Evolutionary conservation across 2,797 vertebrate genomes (phyloP).

Genomic region (Hoplostethus atlanticus): DNA sequence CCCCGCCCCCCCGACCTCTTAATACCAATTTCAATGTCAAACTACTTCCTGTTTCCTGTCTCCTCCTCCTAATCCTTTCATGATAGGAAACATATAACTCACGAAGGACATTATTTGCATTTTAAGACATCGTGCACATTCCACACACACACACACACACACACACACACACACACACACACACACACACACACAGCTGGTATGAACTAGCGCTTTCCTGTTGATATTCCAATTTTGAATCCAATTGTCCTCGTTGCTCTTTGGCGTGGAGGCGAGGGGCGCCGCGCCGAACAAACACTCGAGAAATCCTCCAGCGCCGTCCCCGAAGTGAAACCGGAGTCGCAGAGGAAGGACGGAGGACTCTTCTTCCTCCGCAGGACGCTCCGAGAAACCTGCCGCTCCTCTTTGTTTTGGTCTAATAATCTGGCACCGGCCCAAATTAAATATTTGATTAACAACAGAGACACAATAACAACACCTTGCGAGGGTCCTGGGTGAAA

Average conservation of each 20-base stretch:
- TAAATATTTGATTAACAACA: constrained; percentile 62
- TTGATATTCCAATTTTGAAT: constrained; percentile 40
- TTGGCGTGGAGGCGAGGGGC: constrained; percentile 20
- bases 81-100: too few species aligned
- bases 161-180: too few species aligned
- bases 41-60: too few species aligned
- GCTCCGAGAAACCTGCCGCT: constrained; percentile 1
- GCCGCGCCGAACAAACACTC: constrained; percentile 51
- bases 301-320: constrained; percentile 49
- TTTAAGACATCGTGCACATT: too few species aligned
- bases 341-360: constrained; percentile 51
- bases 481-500: constrained; percentile 43
- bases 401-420: constrained; percentile 40
- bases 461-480: constrained; percentile 63
- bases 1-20: too few species aligned
- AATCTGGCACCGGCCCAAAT: constrained; percentile 45
- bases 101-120: too few species aligned
- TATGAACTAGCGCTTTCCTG: constrained; percentile 37
- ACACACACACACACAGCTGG: constrained; percentile 8
- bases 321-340: constrained; percentile 44
- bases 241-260: constrained; percentile 63
- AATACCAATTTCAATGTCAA: too few species aligned
- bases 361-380: constrained; percentile 33
- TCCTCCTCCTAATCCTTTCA: too few species aligned
- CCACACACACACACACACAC: too few species aligned